These are phyloP conservation scores for Macheiramphus alcinus DNA, from an alignment of 2,113 vertebrate genomes.

Conservation along the genomic window DNA sequence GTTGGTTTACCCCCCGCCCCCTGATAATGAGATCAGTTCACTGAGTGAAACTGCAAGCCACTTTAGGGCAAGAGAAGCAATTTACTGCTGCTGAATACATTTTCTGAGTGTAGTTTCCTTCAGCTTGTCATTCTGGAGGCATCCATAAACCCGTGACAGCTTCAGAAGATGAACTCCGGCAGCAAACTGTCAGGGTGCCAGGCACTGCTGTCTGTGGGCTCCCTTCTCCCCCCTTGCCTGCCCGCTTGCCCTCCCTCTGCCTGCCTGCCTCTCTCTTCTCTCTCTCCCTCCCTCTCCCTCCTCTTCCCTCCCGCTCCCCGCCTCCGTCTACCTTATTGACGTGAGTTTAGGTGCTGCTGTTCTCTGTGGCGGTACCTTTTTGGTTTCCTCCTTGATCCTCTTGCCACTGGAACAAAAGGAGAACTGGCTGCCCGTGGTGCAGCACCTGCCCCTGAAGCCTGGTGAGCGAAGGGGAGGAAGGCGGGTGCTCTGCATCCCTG, in stretches of 20 bases:
- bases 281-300: not conserved
- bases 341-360: not conserved
- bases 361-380: not conserved
- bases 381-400: not conserved
- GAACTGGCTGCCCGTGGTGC: not conserved
- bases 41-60: not conserved
- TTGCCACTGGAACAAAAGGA: not conserved
- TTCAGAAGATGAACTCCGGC: not conserved
- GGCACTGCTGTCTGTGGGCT: not conserved
- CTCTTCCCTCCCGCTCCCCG: not conserved
- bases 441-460: not conserved
- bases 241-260: not conserved
- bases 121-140: constrained; percentile 27
- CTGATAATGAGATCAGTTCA: not conserved
- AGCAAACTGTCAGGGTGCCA: not conserved
- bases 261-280: not conserved
- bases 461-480: not conserved
- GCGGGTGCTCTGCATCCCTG: not conserved
- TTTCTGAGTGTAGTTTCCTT: not conserved
- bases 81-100: constrained; percentile 16
- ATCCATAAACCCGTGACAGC: constrained; percentile 12
- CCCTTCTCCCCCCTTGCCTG: not conserved
- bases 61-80: constrained; percentile 5
- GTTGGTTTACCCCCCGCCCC: not conserved
- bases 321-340: not conserved